Base-by-base conservation (phyloP, 2,888 invertebrate genomes). In the Trilocha varians region DNA sequence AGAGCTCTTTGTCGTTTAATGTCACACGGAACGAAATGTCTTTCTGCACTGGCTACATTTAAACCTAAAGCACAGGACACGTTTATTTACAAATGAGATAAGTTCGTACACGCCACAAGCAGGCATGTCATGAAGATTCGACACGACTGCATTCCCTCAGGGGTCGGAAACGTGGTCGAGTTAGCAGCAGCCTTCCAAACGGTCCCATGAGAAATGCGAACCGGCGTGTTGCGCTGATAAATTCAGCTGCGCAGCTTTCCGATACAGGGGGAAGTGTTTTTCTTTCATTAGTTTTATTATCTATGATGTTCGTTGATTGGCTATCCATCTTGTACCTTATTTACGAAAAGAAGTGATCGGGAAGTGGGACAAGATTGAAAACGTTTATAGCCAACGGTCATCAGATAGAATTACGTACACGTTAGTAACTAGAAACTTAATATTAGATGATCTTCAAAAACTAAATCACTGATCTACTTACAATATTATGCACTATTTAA, bases 181-280 rank as follows among this genome's bases (percentile, higher is more conserved):
- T 25, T 25, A 25, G 25, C 25, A 25, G 25, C 25, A 34, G 34
- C 2, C 17, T 39, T 8, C 11, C 39, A 34, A 43, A 35, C 36
- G 43, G 17, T 33, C 43, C 43, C 43, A 5, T 17, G 45, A 42
- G 45, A 42, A 45, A 53, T 49, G 34, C 43, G 34, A 36, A 16
- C 34, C 40, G 37, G 36, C 42, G 43, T 43, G 41, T 38, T 49
- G 47, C 46, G 44, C 45, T 47, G 47, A 50, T 50, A 53, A 49
- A 49, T 25, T 25, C 11, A 6, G 25, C 3, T 25, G 25, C 25
- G 1, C 25, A 25, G 25, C 11, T 25, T 25, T 9, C 25, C 4
- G 25, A 25, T 25, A 25, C 8, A 25, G 25, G 25, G 25, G 25
- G 25, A 25, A 25, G 11, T 25, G 25, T 25, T 25, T 25, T 25